Evolutionary conservation across 2,888 invertebrate species (phyloP), one percentile per base, ranked within the genome.

Genomic region (Aquatica leii): DNA sequence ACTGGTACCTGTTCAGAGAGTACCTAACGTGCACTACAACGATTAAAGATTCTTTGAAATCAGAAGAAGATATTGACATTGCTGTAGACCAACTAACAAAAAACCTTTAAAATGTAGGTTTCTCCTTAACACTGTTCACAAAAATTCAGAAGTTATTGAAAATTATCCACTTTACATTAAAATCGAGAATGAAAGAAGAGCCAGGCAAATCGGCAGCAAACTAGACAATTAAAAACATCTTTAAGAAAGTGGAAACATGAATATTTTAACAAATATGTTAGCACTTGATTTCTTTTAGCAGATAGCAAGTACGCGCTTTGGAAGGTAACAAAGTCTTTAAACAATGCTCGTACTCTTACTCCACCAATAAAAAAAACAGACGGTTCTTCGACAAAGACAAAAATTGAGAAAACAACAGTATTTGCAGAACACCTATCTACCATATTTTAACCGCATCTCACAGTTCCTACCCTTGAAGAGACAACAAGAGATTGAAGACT

Each of bases 1-100:
- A 70, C 50, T 69, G 69, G 68, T 55, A 62, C 11, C 14, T 17
- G 21, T 70, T 60, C 34, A 37, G 40, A 53, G 53, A 53, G 49
- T 54, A 34, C 43, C 21, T 70, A 11, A 40, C 50, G 14, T 56
- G 40, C 18, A 53, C 11, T 53, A 46, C 24, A 20, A 21, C 17
- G 49, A 20, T 58, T 40, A 15, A 37, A 37, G 40, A 21, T 12
- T 50, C 49, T 14, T 37, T 58, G 37, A 58, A 37, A 34, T 49
- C 40, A 37, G 55, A 56, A 18, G 43, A 54, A 15, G 54, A 54
- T 41, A 37, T 43, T 17, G 43, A 54, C 43, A 14, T 15, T 15
- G 46, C 55, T n/a, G 55, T 48, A 20, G 31, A 56, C 5, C 31
- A 31, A 9, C 31, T 56, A 17, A 56, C 31, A 31, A 46, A 35